Evolutionary conservation across 1,140 invertebrate genomes (phyloP), one percentile per base, ranked within the genome.

Genomic region (Thaumetopoea pityocampa): DNA sequence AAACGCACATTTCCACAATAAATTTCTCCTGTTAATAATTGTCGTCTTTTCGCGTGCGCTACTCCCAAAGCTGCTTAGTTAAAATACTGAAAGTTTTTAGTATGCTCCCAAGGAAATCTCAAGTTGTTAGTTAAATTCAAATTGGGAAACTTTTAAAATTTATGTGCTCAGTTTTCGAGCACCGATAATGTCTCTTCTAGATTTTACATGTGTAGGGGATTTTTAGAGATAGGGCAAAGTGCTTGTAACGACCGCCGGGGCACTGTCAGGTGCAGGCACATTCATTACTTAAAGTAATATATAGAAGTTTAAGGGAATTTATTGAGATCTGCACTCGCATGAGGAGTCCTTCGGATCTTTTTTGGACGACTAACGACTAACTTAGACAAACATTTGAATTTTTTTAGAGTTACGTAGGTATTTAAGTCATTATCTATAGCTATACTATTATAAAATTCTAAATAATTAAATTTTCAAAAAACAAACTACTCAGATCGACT

Each of bases 81-180:
- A 58, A 54, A 56, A 63, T 42, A 60, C 40, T 48, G 23, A 51
- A 57, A 57, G 33, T 51, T 58, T 59, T 70, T 67, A 70, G 60
- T 58, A 54, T 54, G 46, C 54, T 52, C 36, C 45, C 48, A 56
- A 66, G 65, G 71, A 67, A 70, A 74, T 65, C 64, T 65, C 46
- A 67, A 66, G 67, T 70, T 74, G 70, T 74, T 71, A 69, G 70
- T 76, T 66, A 78, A 71, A 73, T 73, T 73, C 60, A 78, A 78
- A 74, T 74, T 76, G 67, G 65, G 59, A 67, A 78, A 78, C 58
- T 74, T 78, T 57, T 53, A 44, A 60, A 73, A 78, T 78, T 74
- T 74, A 78, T 73, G 70, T 61, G 53, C 55, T 60, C 65, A 72
- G 61, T 74, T 78, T 67, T 66, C 67, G 74, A 67, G 43, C 61